Base-by-base conservation (phyloP, 2,888 invertebrate species). In the Leptogaster cylindrica region DNA sequence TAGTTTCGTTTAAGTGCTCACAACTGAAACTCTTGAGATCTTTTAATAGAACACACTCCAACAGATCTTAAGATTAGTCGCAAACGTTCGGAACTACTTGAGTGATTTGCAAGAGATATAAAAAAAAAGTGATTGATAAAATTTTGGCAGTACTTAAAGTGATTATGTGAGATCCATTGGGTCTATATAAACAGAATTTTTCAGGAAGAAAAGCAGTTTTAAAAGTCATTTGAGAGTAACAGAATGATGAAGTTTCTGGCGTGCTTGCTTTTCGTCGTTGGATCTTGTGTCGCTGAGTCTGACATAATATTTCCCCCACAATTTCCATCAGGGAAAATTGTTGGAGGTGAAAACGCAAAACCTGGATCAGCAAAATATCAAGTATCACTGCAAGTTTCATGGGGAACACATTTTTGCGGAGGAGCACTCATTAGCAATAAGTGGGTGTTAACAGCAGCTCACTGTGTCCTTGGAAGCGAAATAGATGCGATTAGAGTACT, bases 331-430 rank as follows among this genome's bases (percentile, higher is more conserved):
- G 51, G 51, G n/a, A 51, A 48, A 36, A 65, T 71, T 31, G 70
- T 70, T 36, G 71, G 71, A 4, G 71, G 71, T 16, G 12, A 51
- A 27, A 44, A 64, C 46, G 68, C 65, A 2, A 20, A 27, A 8
- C 31, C 65, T 18, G 70, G 68, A 33, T 12, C 46, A 18, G 71
- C 71, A 2, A 79, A 79, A 1, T 80, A 75, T 68, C 79, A 78
- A 66, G 77, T 80, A 2, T 78, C 80, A 1, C 6, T 81, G 10
- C 80, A 81, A 66, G 76, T 27, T 0, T 12, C 69, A 36, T 27
- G 1, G 12, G 77, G 79, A 12, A 78, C 77, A 68, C 81, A 81
- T 69, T 75, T 77, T 44, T 80, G 80, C 41, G 77, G 78, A 2
- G 81, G 79, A 2, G 73, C 70, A 2, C 79, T 81, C 5, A 75